Evolutionary conservation across 2,888 invertebrate genomes (phyloP), one percentile per base, ranked within the genome.

Genomic region (Eupithecia centaureata): DNA sequence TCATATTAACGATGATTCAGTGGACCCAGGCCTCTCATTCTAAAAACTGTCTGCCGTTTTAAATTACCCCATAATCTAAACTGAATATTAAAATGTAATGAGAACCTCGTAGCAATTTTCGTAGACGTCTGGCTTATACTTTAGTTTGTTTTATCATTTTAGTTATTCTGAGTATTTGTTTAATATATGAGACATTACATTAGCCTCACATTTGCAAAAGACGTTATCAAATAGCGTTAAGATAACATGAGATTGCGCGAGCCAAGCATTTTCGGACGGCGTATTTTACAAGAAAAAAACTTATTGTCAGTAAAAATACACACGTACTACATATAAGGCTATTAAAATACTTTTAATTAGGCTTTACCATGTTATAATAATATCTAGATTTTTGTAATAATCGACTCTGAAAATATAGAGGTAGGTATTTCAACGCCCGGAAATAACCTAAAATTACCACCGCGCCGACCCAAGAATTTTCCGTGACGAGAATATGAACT

Each of bases 401-500:
- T 22, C 47, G 7, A 10, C 10, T 47, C n/a, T 42, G 5, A 42
- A 47, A 47, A 47, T 47, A 22, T 47, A 22, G 18, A 22, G 22
- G 18, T 47, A 47, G 18, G 47, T 47, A 47, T 22, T 3, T 47
- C n/a, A 0, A 38, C 8, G 10, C 4, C 47, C 22, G 47, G 47
- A 47, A 12, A 47, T 47, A 47, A 47, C 12, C 47, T 10, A 22
- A 47, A 47, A 18, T 10, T 42, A 42, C 42, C 38, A 38, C 18
- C 18, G 42, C 18, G 42, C 42, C 42, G 38, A 42, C 18, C 22
- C 47, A 3, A 47, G 47, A 10, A 47, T 2, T 10, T 3, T 10
- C 47, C 47, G 47, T 47, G 47, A 47, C 47, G 22, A 4, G 47
- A 47, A 47, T 47, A 47, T 47, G 18, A 47, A 47, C 47, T 47